Evolutionary conservation across 1,140 invertebrate genomes (phyloP), one percentile per base, ranked within the genome.

Genomic region (Penaeus vannamei): DNA sequence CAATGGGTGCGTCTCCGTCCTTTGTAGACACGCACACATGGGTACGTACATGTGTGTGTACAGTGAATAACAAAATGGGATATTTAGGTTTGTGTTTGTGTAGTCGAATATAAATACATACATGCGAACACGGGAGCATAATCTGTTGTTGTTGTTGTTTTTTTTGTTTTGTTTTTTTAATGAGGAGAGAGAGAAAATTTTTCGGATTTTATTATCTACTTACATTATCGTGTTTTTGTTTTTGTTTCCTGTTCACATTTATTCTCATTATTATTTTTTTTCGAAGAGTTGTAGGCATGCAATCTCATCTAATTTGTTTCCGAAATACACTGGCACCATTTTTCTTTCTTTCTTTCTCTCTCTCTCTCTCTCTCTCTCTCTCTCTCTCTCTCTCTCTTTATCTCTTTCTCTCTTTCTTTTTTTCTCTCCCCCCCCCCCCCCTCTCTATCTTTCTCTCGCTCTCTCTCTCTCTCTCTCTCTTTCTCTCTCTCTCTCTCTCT

Each of bases 21-120:
- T 83, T 62, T 17, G 29, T 60, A 83, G 26, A 83, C 29, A 83
- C 60, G 62, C 29, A 83, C 81, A 62, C 59, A 53, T 17, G 53
- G 53, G 17, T 53, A 53, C 53, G 53, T 53, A 53, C 22, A 83
- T 76, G 36, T 76, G 36, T 77, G 42, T 77, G 42, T 77, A 77
- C 53, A 53, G 17, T 0, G 53, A 53, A 53, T 53, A 17, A 53
- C 53, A 53, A 53, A 53, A 53, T 1, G 1, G 17, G 53, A 83
- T 76, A 76, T 76, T 29, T 76, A 42, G 29, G 42, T 77, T 36
- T 77, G 42, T 77, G 22, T 77, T n/a, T 36, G 36, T 77, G 42
- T 77, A 77, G 29, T 10, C 42, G 42, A 20, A 77, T 77, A 36
- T 76, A 22, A 29, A 32, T 77, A 77, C 42, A 36, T 77, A 32